These are phyloP conservation scores for Cinclus cinclus DNA, from an alignment of 2,113 vertebrate genomes.

Conservation along the genomic window DNA sequence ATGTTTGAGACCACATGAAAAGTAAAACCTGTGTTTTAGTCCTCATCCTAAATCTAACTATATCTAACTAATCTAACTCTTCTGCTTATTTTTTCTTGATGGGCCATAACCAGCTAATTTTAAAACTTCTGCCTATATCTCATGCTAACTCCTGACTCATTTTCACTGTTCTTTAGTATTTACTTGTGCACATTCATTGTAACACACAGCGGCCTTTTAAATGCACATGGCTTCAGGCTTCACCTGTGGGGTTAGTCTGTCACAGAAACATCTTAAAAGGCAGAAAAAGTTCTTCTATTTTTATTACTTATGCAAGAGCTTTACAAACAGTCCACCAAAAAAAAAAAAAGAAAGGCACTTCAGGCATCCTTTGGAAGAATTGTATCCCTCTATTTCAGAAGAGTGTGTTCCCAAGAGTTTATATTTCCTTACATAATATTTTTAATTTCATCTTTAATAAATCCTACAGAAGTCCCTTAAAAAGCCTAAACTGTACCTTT, in stretches of 20 bases:
- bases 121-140: neutral
- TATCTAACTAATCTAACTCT: neutral
- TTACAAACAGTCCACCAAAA: neutral
- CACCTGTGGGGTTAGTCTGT: neutral
- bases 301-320: neutral
- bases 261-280: neutral
- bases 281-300: neutral
- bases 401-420: neutral
- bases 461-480: neutral
- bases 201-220: neutral
- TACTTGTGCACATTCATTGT: neutral
- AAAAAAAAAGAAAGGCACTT: neutral
- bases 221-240: neutral
- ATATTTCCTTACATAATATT: neutral
- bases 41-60: neutral
- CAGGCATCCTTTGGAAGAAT: neutral
- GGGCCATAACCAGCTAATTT: neutral
- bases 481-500: neutral
- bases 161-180: neutral
- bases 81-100: neutral
- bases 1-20: neutral
- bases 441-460: neutral
- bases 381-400: neutral
- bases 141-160: neutral
- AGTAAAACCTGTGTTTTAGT: neutral